Conservation (phyloP, 2,113 vertebrate genomes). For the Pterophyllum scalare region DNA sequence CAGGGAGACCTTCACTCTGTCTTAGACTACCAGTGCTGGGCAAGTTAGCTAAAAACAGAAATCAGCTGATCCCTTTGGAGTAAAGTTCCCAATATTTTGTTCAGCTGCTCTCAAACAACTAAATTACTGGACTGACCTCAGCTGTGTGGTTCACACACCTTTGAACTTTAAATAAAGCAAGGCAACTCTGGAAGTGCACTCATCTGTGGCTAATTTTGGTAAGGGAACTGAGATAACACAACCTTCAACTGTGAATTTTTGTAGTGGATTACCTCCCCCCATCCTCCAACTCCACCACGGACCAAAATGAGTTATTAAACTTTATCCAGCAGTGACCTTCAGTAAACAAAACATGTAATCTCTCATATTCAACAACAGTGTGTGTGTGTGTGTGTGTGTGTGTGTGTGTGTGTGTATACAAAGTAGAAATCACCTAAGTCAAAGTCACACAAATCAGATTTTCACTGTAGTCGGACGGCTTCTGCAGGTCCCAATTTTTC, state of each 20-base stretch:
- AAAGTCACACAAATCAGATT: no score
- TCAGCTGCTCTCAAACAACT: background rate
- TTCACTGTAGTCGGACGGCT: no score
- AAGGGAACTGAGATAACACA: background rate
- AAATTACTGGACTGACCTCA: background rate
- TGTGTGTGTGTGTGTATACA: no score
- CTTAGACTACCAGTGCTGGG: background rate
- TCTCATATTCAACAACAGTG: no score
- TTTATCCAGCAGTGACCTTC: background rate
- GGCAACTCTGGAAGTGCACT: background rate
- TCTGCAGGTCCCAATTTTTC: no score
- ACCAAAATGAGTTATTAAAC: background rate
- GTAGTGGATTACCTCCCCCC: background rate
- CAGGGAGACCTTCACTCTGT: background rate
- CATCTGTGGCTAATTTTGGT: background rate
- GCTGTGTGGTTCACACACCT: conserved; percentile 5
- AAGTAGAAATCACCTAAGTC: no score
- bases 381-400: no score
- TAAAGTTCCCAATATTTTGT: background rate
- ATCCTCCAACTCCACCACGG: background rate
- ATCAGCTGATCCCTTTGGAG: no score
- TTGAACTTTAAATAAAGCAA: background rate
- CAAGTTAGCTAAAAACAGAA: background rate
- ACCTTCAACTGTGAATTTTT: background rate
- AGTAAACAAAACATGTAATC: background rate